Percentiles rank a stretch among this genome's conserved stretches.
Evolutionary conservation across 2,113 vertebrate species (phyloP).

Genomic region (Hypomesus transpacificus): DNA sequence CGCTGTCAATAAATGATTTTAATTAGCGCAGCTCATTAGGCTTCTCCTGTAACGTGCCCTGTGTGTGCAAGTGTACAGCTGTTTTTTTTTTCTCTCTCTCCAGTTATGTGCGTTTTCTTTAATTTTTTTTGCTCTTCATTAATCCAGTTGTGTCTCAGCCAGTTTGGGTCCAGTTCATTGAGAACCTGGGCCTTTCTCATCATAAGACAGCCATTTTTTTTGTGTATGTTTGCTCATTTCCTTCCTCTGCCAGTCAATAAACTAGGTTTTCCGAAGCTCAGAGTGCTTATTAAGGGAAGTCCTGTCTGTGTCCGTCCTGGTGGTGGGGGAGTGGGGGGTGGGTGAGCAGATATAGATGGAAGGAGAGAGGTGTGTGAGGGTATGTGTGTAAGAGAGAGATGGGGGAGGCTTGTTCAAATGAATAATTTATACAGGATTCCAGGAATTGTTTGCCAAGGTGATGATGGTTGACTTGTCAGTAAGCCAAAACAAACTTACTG

Average conservation of each 20-base stretch:
- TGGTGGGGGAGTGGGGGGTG: conserved; percentile 4
- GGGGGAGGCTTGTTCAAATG: conserved; percentile 67
- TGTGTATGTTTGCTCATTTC: conserved; percentile 24
- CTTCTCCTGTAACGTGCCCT: conserved; percentile 56
- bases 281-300: conserved; percentile 32
- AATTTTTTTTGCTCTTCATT: conserved; percentile 22
- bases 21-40: conserved; percentile 74
- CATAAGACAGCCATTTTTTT: conserved; percentile 27
- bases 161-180: too few relatives aligned
- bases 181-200: too few relatives aligned
- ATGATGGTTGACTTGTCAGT: conserved; percentile 74
- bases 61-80: conserved; percentile 38
- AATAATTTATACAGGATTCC: conserved; percentile 78
- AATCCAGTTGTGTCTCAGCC: neutral
- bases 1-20: conserved; percentile 75
- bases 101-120: conserved; percentile 10
- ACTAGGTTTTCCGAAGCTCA: neutral
- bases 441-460: conserved; percentile 79
- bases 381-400: conserved; percentile 16
- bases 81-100: conserved; percentile 37
- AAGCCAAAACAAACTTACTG: conserved; percentile 73
- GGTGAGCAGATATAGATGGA: neutral
- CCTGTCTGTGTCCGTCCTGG: conserved; percentile 40
- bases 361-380: conserved; percentile 15
- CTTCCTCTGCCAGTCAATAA: conserved; percentile 39